Evolutionary conservation across 53 echinoderm and acorn worm genomes (phyloP), one percentile per base, ranked within the genome.

Genomic region (Astropecten irregularis): DNA sequence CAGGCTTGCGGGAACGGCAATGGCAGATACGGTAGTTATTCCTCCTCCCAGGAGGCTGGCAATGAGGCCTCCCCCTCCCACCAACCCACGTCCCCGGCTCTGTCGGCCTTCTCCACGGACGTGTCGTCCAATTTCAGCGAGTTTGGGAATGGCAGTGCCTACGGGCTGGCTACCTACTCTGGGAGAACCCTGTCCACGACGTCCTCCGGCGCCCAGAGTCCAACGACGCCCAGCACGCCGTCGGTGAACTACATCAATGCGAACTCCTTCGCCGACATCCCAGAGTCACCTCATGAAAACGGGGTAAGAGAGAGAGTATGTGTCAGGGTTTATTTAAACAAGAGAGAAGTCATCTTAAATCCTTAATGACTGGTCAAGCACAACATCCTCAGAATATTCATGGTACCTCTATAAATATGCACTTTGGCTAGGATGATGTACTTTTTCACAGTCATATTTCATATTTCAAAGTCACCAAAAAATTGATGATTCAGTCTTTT

Each of bases 231-330:
- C 9, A 70, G 84, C 3, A 31, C 87, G 0, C 62, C 87, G 10
- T 69, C 87, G 10, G 64, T 84, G 9, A 81, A 93, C 72, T 93
- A 93, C 79, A 76, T 93, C 59, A 93, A 93, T 66, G 67, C 93
- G 15, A 76, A 48, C 34, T 77, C 83, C 60, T 85, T 92, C 21
- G 40, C 54, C 20, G 68, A 83, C 27, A 83, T 89, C 29, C 84
- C 89, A 38, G 89, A 89, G 50, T 83, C 83, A 4, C 69, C 84
- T 32, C 76, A 76, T 26, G 89, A 89, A 42, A 46, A 22, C 14
- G 63, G 56, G 68, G 68, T 68, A 44, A 68, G 68, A 13, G 32
- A 5, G 3, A 7, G 9, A 21, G 54, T 54, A 4, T 54, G 8
- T 46, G 47, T n/a, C n/a, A n/a, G n/a, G n/a, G n/a, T n/a, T n/a